phyloP scores from a whole-genome alignment of 2,797 vertebrate species.

The Knipowitschia caucasica region DNA sequence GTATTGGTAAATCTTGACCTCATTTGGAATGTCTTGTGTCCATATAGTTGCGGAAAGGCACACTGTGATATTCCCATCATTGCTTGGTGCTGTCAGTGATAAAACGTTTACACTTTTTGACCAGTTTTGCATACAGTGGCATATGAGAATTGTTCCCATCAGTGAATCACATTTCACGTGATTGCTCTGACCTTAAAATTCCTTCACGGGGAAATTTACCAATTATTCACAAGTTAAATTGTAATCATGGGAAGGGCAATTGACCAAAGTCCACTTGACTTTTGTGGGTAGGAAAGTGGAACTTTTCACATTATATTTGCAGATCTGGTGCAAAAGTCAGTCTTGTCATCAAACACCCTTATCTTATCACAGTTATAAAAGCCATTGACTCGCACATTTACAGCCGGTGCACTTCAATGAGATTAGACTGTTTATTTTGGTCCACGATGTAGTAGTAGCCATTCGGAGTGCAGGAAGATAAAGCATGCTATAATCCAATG shows the following conservation, averaged over 20 bases:
- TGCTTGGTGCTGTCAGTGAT: too few relatives aligned
- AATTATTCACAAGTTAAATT: slow-evolving; percentile 3
- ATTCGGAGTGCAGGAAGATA: slow-evolving; percentile 4
- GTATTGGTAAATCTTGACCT: too few relatives aligned
- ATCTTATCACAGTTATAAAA: slow-evolving; percentile 4
- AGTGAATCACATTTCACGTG: too few relatives aligned
- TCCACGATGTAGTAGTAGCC: background rate
- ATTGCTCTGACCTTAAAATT: too few relatives aligned
- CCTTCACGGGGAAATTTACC: slow-evolving; percentile 4
- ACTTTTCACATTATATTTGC: background rate
- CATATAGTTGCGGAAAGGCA: too few relatives aligned
- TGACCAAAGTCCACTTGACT: slow-evolving; percentile 17
- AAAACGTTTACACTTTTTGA: too few relatives aligned
- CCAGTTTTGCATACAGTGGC: too few relatives aligned
- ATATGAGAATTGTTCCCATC: too few relatives aligned
- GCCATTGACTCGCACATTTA: background rate
- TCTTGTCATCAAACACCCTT: background rate
- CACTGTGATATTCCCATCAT: too few relatives aligned
- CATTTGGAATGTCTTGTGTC: too few relatives aligned
- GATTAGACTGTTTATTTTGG: slow-evolving; percentile 1
- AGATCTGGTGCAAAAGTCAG: background rate
- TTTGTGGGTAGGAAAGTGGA: background rate
- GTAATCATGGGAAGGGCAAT: background rate
- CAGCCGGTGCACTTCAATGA: background rate
- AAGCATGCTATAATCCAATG: slow-evolving; percentile 28